phyloP scores from a whole-genome alignment of 2,888 invertebrate species.

The Lepidochitona cinerea region DNA sequence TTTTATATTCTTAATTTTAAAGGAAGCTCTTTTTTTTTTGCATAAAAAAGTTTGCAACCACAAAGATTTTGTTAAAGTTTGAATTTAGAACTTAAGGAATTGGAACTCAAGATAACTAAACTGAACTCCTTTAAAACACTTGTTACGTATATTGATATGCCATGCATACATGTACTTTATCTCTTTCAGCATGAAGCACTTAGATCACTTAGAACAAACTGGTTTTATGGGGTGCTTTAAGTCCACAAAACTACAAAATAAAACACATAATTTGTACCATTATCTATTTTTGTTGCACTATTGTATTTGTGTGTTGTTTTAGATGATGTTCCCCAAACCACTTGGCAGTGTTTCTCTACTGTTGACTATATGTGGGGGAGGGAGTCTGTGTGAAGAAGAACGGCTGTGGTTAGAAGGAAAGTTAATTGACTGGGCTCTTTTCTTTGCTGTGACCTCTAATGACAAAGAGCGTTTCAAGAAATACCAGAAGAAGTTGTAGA shows the following conservation, averaged over 20 bases:
- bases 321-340: constrained; percentile 54
- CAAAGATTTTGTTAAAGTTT: too few relatives aligned
- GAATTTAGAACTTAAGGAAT: background rate
- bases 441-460: constrained; percentile 52
- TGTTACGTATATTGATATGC: too few relatives aligned
- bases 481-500: constrained; percentile 4
- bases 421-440: constrained; percentile 32
- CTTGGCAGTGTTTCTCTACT: constrained; percentile 45
- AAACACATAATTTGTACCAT: background rate
- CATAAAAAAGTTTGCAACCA: too few relatives aligned
- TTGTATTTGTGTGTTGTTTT: constrained; percentile 3
- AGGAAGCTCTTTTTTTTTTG: background rate
- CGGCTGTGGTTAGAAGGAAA: constrained; percentile 38
- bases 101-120: background rate
- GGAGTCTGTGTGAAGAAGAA: constrained; percentile 35
- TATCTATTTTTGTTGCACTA: background rate
- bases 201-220: too few relatives aligned
- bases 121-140: too few relatives aligned
- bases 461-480: constrained; percentile 42
- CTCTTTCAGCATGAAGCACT: too few relatives aligned
- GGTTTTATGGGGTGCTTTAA: too few relatives aligned
- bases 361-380: constrained; percentile 39
- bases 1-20: background rate
- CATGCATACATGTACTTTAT: too few relatives aligned
- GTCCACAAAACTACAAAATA: too few relatives aligned